These are phyloP conservation scores for Ormyrus nitidulus DNA, from an alignment of 2,888 invertebrate species.

Conservation along the genomic window DNA sequence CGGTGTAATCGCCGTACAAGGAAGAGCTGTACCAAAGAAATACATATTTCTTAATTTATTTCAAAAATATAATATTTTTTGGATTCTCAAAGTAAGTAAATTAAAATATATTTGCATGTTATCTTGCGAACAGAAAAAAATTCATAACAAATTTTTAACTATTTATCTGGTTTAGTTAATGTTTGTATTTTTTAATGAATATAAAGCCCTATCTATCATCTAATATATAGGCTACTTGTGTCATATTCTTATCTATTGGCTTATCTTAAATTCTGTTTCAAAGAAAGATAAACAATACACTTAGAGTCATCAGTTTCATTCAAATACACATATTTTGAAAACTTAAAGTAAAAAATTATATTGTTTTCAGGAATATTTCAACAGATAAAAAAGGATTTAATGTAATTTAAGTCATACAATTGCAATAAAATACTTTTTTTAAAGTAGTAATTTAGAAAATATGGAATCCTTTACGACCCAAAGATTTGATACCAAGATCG, in stretches of 20 bases:
- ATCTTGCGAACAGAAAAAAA: not conserved
- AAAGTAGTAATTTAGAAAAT: not conserved
- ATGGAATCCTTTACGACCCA: slow-evolving; percentile 71
- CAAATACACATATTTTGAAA: slow-evolving; percentile 26
- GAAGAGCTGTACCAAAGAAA: not conserved
- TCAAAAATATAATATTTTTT: not conserved
- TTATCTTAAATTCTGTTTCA: slow-evolving; percentile 47
- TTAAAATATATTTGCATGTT: not conserved
- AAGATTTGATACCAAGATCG: slow-evolving; percentile 70
- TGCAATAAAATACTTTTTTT: slow-evolving; percentile 5
- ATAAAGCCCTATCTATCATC: slow-evolving; percentile 52
- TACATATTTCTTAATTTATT: not conserved
- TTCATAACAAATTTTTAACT: slow-evolving; percentile 5
- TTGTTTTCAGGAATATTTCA: slow-evolving; percentile 26
- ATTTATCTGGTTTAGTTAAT: slow-evolving; percentile 10
- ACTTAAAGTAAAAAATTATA: slow-evolving; percentile 22
- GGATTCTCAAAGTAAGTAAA: slow-evolving; percentile 3
- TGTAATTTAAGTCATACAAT: slow-evolving; percentile 14
- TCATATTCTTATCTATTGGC: slow-evolving; percentile 49
- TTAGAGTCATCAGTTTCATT: slow-evolving; percentile 21
- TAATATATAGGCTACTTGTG: slow-evolving; percentile 35
- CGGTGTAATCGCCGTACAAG: too few species aligned
- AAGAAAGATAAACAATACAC: slow-evolving; percentile 44
- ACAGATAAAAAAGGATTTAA: not conserved
- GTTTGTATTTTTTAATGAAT: slow-evolving; percentile 42